Base-by-base conservation (phyloP, 2,888 invertebrate species). In the Anoncus sp. region DNA sequence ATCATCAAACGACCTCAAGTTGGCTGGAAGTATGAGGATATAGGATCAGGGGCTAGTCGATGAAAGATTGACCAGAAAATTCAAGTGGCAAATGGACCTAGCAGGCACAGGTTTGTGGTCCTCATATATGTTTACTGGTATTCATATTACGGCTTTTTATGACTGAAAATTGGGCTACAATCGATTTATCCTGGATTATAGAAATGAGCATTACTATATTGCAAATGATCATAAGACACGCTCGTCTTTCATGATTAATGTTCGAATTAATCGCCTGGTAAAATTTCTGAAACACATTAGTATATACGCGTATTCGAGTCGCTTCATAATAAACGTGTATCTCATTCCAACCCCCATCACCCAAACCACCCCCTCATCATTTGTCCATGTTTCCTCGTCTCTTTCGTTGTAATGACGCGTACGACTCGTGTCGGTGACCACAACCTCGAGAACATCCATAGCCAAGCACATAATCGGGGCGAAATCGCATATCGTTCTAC, bases 261-360 rank as follows among this genome's bases (percentile, higher is more conserved):
- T 80, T 49, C 31, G 49, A 72, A 78, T 83, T 81, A 81, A 82
- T 79, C 71, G 73, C 49, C 59, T 55, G 51, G 76, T 72, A 77
- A 71, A 79, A 75, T 75, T 75, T 67, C 65, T 20, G 71, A 51
- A 71, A 67, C 59, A 70, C 74, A 79, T 81, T 81, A 40, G 40
- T 40, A 27, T 7, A 7, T 7, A 7, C 69, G 70, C 65, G 74
- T 77, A 74, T 76, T 65, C 72, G 72, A 71, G 75, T 47, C 45
- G 18, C 43, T 62, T 62, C 47, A 31, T 7, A 6, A 7, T 31
- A n/a, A 31, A 31, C 31, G 31, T 7, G 31, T 31, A 31, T 31
- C 31, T 31, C 4, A 31, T 31, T 31, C 31, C 4, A 6, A 6
- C 31, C 31, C 31, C 31, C 7, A 31, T 31, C 7, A 4, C 7